phyloP scores from a whole-genome alignment of 2,888 invertebrate species.

The Amiota mariae region DNA sequence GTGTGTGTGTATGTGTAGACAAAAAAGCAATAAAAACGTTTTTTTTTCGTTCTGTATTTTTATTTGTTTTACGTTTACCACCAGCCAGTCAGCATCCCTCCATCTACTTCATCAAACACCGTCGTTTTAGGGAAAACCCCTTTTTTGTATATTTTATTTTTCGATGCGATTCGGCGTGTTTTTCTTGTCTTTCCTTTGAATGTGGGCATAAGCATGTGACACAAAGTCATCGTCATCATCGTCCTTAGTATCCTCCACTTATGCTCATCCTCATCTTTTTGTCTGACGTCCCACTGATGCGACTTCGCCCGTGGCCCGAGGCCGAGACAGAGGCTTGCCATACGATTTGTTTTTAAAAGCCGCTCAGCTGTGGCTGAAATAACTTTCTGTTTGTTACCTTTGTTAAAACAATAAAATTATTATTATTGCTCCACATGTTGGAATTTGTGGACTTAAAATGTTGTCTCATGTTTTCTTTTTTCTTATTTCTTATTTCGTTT shows the following conservation, averaged over 20 bases:
- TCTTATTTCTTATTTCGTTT: not conserved
- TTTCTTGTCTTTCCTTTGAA: conserved; percentile 1
- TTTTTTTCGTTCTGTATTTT: conserved; percentile 66
- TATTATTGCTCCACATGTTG: conserved; percentile 70
- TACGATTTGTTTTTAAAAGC: conserved; percentile 66
- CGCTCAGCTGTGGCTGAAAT: conserved; percentile 67
- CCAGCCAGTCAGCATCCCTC: not conserved
- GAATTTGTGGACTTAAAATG: conserved; percentile 65
- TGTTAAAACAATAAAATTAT: conserved; percentile 71
- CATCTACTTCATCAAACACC: not conserved
- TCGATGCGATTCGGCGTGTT: not conserved
- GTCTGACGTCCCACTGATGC: not conserved
- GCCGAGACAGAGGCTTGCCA: conserved; percentile 44
- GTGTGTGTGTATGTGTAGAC: conserved; percentile 50
- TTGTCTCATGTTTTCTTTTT: conserved; percentile 31
- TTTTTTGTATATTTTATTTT: conserved; percentile 1
- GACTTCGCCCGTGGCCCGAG: conserved; percentile 30
- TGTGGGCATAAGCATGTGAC: not conserved
- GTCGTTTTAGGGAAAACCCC: not conserved
- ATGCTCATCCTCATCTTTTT: conserved; percentile 22
- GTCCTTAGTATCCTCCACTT: conserved; percentile 15
- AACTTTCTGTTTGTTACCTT: conserved; percentile 67
- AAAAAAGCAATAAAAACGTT: conserved; percentile 64
- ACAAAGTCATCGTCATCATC: not conserved
- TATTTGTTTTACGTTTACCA: conserved; percentile 57